Evolutionary conservation across 2,797 vertebrate genomes (phyloP).

Genomic region (Nasua narica): DNA sequence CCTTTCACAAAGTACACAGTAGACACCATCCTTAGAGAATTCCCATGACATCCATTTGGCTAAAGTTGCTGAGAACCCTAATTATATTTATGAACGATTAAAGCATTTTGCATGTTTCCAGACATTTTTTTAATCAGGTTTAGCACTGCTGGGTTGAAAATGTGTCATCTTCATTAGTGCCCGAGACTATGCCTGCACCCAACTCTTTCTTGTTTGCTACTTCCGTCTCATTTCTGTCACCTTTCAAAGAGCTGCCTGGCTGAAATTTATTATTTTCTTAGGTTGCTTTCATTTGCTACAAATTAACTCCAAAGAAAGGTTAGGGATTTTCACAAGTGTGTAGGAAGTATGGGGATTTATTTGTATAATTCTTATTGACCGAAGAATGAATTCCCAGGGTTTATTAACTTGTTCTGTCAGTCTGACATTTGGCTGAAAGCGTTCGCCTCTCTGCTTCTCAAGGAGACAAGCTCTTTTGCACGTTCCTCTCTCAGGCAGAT

Average conservation of each 20-base stretch:
- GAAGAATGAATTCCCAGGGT: background rate
- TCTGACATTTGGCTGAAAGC: conserved; percentile 35
- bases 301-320: conserved; percentile 26
- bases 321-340: background rate
- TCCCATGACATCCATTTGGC: conserved; percentile 22
- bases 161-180: conserved; percentile 44
- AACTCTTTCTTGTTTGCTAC: conserved; percentile 26
- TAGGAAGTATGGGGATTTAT: background rate
- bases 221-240: conserved; percentile 1
- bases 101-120: conserved; percentile 43
- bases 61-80: conserved; percentile 49
- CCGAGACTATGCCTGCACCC: background rate
- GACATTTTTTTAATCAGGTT: conserved; percentile 52
- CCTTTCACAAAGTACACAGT: background rate
- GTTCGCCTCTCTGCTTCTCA: background rate
- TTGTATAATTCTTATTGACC: conserved; percentile 1
- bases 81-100: conserved; percentile 63
- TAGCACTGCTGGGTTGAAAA: conserved; percentile 34
- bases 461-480: background rate
- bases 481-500: background rate
- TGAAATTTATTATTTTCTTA: conserved; percentile 30
- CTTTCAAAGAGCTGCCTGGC: conserved; percentile 22
- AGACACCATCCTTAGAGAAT: conserved; percentile 1
- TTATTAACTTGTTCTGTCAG: conserved; percentile 28
- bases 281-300: conserved; percentile 18